phyloP scores from a whole-genome alignment of 2,888 invertebrate species.

The Spodoptera picta region DNA sequence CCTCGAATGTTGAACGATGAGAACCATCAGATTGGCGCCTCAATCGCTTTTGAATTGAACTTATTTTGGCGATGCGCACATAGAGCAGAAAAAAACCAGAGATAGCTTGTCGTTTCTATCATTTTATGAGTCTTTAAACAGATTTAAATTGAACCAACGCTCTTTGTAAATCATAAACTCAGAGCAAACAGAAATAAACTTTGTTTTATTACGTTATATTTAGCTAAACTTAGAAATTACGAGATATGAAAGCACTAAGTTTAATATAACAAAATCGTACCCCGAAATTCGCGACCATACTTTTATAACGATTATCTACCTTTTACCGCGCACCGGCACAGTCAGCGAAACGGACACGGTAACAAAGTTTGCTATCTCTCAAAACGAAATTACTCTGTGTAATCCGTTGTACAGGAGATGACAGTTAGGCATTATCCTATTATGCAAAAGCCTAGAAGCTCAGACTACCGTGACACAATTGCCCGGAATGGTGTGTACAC shows the following conservation, averaged over 20 bases:
- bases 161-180: no score
- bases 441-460: conserved; percentile 60
- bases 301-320: conserved; percentile 29
- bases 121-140: no score
- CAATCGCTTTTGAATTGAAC: conserved; percentile 16
- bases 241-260: conserved; percentile 1
- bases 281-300: conserved; percentile 2
- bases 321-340: conserved; percentile 10
- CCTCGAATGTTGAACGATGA: conserved; percentile 20
- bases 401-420: conserved; percentile 54
- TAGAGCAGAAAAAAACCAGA: conserved; percentile 5
- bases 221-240: conserved; percentile 2
- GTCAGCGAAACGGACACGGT: conserved; percentile 11
- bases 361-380: conserved; percentile 32
- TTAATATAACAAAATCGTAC: conserved; percentile 7
- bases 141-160: no score
- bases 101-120: no score
- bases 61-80: conserved; percentile 8
- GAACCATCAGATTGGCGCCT: conserved; percentile 11
- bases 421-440: conserved; percentile 64
- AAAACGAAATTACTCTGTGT: conserved; percentile 44
- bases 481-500: conserved; percentile 38
- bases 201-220: background rate
- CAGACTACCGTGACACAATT: conserved; percentile 59
- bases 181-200: background rate